Evolutionary conservation across 92 coral and sea anemone species (phyloP), one percentile per base, ranked within the genome.

Genomic region (Bergia sp.): DNA sequence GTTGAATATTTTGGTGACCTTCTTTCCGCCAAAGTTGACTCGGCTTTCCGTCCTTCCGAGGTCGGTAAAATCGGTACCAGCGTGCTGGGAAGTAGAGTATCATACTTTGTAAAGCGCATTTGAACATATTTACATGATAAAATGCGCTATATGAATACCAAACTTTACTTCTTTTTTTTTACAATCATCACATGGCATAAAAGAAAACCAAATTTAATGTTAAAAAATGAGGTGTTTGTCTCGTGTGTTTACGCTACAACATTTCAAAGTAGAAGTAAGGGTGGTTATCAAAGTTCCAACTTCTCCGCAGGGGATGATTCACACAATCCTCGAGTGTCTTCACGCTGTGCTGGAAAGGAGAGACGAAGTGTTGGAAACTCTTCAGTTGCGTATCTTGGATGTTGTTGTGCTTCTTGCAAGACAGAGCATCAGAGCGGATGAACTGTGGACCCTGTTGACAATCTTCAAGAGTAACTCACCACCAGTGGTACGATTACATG

Each of bases 361-460:
- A 36, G 91, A 92, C 72, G 76, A 83, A 47, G 47, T 66, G 18
- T 81, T 95, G 37, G 78, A 90, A 90, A 71, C 66, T 6, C 94
- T 95, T 53, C 98, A 95, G 80, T 7, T 86, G 23, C 82, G 87
- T 58, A 85, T 90, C 3, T 78, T 89, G 58, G 96, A 95, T 42
- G 89, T 96, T 43, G 88, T 95, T 61, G 96, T 94, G 40, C 91
- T 89, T 64, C 93, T 96, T 74, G 96, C 99, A 53, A 91, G 93
- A 64, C 80, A 94, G 67, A 90, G 89, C 67, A 88, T 96, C 81
- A 91, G 87, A 69, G 95, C 96, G 41, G 91, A 89, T 29, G 99
- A 96, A 73, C 66, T 96, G 88, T 91, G 96, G 95, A 91, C 93
- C 61, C 94, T 95, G 55, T 75, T 95, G 29, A 61, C 91, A 16